These are phyloP conservation scores for Laticauda colubrina DNA, from an alignment of 2,113 vertebrate genomes.

Conservation along the genomic window DNA sequence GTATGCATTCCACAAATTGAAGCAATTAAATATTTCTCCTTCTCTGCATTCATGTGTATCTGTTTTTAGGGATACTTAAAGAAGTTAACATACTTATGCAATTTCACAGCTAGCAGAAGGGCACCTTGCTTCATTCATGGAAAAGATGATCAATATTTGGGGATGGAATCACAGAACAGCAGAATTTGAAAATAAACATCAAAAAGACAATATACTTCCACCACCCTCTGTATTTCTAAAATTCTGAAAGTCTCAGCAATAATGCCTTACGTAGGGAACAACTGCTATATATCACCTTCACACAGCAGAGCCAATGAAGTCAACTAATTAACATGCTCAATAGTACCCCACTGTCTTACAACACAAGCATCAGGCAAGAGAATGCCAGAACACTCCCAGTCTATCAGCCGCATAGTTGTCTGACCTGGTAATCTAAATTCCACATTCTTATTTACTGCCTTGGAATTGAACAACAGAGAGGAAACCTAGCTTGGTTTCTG, in stretches of 20 bases:
- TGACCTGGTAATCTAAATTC: not conserved
- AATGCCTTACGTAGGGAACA: not conserved
- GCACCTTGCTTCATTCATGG: not conserved
- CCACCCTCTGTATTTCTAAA: not conserved
- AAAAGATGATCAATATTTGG: not conserved
- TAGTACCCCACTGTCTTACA: not conserved
- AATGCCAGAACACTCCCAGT: not conserved
- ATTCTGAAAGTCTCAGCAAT: not conserved
- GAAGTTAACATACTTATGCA: not conserved
- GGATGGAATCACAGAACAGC: not conserved
- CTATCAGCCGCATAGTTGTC: not conserved
- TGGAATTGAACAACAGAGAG: not conserved
- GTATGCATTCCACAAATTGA: not conserved
- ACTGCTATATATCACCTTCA: not conserved
- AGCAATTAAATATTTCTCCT: not conserved
- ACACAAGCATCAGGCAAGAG: not conserved
- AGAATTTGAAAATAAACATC: not conserved
- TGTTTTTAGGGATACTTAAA: not conserved
- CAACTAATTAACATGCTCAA: not conserved
- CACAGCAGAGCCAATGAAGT: not conserved
- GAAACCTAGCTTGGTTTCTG: not conserved
- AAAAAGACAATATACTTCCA: no score
- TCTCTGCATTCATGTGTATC: not conserved
- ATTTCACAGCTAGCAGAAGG: not conserved
- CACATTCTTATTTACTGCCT: not conserved